Base-by-base conservation (phyloP, 2,888 invertebrate species). In the Leistus spinibarbis region DNA sequence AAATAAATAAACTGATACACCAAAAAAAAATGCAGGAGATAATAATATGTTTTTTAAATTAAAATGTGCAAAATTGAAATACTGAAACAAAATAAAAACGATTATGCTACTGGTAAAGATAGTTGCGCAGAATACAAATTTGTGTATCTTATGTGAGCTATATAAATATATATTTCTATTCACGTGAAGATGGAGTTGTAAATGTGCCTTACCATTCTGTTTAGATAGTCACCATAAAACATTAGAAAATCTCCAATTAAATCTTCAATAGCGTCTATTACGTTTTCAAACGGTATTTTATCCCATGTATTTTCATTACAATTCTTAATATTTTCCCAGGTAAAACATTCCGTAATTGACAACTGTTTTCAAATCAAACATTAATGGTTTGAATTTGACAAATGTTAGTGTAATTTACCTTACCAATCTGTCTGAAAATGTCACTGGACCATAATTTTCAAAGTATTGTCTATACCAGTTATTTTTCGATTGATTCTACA, bases 271-370 rank as follows among this genome's bases (percentile, higher is more conserved):
- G 9, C 57, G 67, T 73, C 60, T n/a, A 73, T 67, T 7, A 57
- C 10, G 10, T n/a, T 53, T 20, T 73, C 66, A 62, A 73, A 73
- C 4, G 73, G 73, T 13, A 73, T 53, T 5, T 9, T 23, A 4
- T 23, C 9, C 9, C 22, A 63, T n/a, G 64, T 65, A 24, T 53
- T 56, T 57, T 54, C 13, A 53, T 65, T 13, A n/a, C 23, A 23
- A 27, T 65, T 17, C 63, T 65, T 24, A 65, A 71, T 56, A 0
- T 19, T 40, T 24, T 71, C 65, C 54, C 22, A 57, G 17, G 40
- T 71, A 17, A 71, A 71, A 65, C 71, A 71, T 3, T 71, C 54
- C 2, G 64, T 65, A 17, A 64, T 24, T 19, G 64, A 54, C 24
- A 17, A 65, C 20, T 57, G 57, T 57, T 2, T n/a, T 57, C 0